Evolutionary conservation across 2,888 invertebrate species (phyloP).

Genomic region (Drosophila rubida): DNA sequence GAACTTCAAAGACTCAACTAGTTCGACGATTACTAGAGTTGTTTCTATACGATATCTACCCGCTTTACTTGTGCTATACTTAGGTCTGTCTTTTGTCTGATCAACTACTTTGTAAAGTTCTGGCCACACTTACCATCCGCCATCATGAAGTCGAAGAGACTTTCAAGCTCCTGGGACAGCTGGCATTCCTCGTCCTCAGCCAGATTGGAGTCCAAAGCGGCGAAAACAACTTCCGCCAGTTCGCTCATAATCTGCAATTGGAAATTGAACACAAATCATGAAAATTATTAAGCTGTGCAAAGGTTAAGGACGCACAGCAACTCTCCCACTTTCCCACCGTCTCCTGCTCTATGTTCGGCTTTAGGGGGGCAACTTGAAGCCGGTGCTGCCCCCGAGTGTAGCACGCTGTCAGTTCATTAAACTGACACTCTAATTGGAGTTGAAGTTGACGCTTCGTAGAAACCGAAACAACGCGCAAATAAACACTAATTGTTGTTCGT

Average conservation of each 20-base stretch:
- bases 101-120: background rate
- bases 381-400: conserved; percentile 11
- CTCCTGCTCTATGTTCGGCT: conserved; percentile 10
- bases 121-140: conserved; percentile 86
- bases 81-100: too few species aligned
- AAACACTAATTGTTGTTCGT: conserved; percentile 60
- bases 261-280: conserved; percentile 23
- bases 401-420: conserved; percentile 74
- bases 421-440: conserved; percentile 79
- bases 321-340: background rate
- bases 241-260: conserved; percentile 90
- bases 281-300: conserved; percentile 19
- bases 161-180: conserved; percentile 93
- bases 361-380: background rate
- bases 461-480: conserved; percentile 55
- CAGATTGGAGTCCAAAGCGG: conserved; percentile 95
- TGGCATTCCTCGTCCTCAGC: conserved; percentile 94
- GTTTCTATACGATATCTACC: too few species aligned
- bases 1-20: too few species aligned
- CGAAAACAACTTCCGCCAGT: conserved; percentile 93
- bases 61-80: too few species aligned
- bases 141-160: conserved; percentile 94
- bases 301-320: conserved; percentile 49
- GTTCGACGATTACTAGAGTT: too few species aligned
- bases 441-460: conserved; percentile 75